These are phyloP conservation scores for Mactra quadrangularis DNA, from an alignment of 1,140 invertebrate genomes.

Conservation along the genomic window DNA sequence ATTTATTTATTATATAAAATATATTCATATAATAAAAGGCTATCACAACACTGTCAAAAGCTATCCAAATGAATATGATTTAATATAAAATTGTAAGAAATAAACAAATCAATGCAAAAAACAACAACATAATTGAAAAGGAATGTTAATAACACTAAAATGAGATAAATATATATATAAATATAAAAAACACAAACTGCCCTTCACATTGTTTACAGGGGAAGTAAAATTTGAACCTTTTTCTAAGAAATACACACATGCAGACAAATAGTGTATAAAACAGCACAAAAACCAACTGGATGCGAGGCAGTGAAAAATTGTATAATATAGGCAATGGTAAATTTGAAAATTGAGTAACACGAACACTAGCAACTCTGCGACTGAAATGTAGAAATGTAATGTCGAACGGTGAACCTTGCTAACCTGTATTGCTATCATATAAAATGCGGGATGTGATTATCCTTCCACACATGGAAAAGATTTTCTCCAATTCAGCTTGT, in stretches of 20 bases:
- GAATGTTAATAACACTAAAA: slow-evolving; percentile 32
- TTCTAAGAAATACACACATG: slow-evolving; percentile 11
- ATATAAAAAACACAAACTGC: slow-evolving; percentile 31
- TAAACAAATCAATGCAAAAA: slow-evolving; percentile 32
- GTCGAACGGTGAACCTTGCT: slow-evolving; percentile 65
- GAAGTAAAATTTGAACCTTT: slow-evolving; percentile 3
- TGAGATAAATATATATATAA: slow-evolving; percentile 30
- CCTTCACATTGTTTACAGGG: slow-evolving; percentile 26
- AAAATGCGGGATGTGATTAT: slow-evolving; percentile 99
- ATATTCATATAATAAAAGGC: background rate
- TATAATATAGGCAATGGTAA: slow-evolving; percentile 57
- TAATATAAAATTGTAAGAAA: slow-evolving; percentile 1
- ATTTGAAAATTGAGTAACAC: slow-evolving; percentile 55
- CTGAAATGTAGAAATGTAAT: slow-evolving; percentile 58
- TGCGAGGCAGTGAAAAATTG: slow-evolving; percentile 52
- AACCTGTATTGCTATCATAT: slow-evolving; percentile 89
- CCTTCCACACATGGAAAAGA: slow-evolving; percentile 98
- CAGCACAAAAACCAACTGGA: slow-evolving; percentile 34
- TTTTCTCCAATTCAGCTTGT: slow-evolving; percentile 96
- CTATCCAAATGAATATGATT: slow-evolving; percentile 32
- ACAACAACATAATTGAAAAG: slow-evolving; percentile 56
- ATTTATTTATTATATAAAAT: too few species aligned
- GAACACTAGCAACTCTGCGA: slow-evolving; percentile 57
- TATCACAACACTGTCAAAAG: slow-evolving; percentile 53
- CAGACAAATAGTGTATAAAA: slow-evolving; percentile 36